Evolutionary conservation across 2,113 vertebrate species (phyloP).

Genomic region (Bubo blakistoni): DNA sequence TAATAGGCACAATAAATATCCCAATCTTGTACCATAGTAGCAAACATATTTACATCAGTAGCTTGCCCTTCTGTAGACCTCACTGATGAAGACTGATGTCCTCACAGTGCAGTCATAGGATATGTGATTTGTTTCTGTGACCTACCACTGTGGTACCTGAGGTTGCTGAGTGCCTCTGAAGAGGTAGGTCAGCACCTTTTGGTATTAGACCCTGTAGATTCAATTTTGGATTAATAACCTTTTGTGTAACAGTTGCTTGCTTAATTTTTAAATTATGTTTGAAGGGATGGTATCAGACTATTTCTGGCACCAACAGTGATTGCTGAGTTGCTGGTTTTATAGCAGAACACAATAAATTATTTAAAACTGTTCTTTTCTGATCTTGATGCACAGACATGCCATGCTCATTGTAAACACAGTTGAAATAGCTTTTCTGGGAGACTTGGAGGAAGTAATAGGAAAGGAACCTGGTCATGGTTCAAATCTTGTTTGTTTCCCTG

Average conservation of each 20-base stretch:
- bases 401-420: not conserved
- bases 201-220: not conserved
- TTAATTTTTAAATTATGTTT: not conserved
- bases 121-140: not conserved
- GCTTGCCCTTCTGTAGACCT: not conserved
- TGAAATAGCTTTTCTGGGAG: not conserved
- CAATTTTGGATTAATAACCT: not conserved
- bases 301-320: not conserved
- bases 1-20: not conserved
- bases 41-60: not conserved
- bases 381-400: not conserved
- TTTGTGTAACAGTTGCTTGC: not conserved
- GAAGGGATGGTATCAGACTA: not conserved
- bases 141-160: not conserved
- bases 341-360: not conserved
- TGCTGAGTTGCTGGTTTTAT: not conserved
- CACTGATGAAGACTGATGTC: not conserved
- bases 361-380: not conserved
- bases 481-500: not conserved
- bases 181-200: not conserved
- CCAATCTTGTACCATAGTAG: not conserved
- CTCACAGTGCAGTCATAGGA: not conserved
- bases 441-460: not conserved
- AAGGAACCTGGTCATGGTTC: not conserved
- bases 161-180: not conserved